Percentiles rank a stretch among this genome's conserved stretches.
Evolutionary conservation across 1,140 invertebrate genomes (phyloP).

Genomic region (Hermatobates lingyangjiaoensis): DNA sequence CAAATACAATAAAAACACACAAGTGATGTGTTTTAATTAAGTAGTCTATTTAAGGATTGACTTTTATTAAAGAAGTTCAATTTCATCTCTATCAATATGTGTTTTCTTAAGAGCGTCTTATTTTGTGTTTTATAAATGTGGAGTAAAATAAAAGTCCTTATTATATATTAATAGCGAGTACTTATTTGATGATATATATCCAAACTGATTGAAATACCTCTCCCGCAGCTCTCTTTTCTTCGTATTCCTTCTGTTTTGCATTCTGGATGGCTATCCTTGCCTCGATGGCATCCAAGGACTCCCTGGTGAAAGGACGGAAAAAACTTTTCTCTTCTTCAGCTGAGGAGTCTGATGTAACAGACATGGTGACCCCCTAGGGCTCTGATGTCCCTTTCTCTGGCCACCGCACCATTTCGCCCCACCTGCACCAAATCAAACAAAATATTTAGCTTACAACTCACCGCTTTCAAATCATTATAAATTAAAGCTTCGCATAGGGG

Average conservation of each 20-base stretch:
- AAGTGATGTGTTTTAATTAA: background rate
- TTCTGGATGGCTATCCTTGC: slow-evolving; percentile 81
- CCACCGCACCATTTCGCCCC: slow-evolving; percentile 2
- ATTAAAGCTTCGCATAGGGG: background rate
- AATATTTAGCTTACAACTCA: background rate
- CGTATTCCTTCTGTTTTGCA: slow-evolving; percentile 86
- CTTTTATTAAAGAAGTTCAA: background rate
- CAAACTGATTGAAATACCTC: slow-evolving; percentile 40
- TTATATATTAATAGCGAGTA: background rate
- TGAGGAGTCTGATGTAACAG: slow-evolving; percentile 71
- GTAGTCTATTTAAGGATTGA: background rate
- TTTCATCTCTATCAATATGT: background rate
- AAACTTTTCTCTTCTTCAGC: slow-evolving; percentile 82
- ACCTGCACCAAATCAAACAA: background rate
- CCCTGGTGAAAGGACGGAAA: slow-evolving; percentile 94
- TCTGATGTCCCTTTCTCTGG: background rate
- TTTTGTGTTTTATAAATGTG: background rate
- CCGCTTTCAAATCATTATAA: background rate
- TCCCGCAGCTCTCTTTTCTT: slow-evolving; percentile 86
- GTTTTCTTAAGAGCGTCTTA: background rate
- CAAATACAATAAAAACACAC: no score
- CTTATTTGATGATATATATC: background rate
- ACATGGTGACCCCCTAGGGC: slow-evolving; percentile 33
- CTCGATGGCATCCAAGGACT: slow-evolving; percentile 85
- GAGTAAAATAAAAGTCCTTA: background rate